Percentiles rank a stretch among this genome's conserved stretches.
Evolutionary conservation across 2,888 invertebrate species (phyloP).

Genomic region (Schrankia costaestrigalis): DNA sequence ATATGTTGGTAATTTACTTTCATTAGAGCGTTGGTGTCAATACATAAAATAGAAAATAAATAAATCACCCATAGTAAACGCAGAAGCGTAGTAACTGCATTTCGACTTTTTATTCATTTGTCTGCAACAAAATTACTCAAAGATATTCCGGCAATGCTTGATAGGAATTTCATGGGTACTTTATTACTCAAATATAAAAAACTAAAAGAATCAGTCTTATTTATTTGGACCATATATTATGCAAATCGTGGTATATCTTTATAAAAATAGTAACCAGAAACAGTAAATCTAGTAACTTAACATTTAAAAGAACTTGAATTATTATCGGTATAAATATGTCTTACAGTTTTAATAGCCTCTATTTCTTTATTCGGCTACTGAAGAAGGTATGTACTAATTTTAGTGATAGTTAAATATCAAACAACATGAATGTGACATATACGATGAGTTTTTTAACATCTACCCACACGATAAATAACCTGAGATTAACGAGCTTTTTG

Average conservation of each 20-base stretch:
- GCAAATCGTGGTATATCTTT: conserved; percentile 51
- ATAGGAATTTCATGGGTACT: no score
- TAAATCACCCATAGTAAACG: no score
- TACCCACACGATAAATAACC: conserved; percentile 19
- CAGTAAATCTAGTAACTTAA: conserved; percentile 60
- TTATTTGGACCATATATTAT: conserved; percentile 46
- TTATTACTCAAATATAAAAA: no score
- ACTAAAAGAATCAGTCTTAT: no score
- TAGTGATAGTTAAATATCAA: conserved; percentile 31
- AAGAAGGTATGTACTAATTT: conserved; percentile 47
- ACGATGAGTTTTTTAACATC: conserved; percentile 28
- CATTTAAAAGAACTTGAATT: conserved; percentile 61
- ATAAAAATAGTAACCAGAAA: conserved; percentile 42
- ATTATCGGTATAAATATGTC: conserved; percentile 62
- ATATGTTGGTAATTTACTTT: no score
- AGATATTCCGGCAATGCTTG: no score
- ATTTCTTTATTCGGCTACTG: conserved; percentile 67
- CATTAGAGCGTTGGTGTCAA: no score
- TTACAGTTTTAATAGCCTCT: conserved; percentile 56
- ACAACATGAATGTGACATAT: conserved; percentile 29
- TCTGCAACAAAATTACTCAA: no score
- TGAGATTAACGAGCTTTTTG: no score
- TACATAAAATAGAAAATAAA: no score
- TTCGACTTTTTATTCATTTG: no score
- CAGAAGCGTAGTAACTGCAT: no score